Base-by-base conservation (phyloP, 2,113 vertebrate genomes). In the Tricholaema leucomelas region DNA sequence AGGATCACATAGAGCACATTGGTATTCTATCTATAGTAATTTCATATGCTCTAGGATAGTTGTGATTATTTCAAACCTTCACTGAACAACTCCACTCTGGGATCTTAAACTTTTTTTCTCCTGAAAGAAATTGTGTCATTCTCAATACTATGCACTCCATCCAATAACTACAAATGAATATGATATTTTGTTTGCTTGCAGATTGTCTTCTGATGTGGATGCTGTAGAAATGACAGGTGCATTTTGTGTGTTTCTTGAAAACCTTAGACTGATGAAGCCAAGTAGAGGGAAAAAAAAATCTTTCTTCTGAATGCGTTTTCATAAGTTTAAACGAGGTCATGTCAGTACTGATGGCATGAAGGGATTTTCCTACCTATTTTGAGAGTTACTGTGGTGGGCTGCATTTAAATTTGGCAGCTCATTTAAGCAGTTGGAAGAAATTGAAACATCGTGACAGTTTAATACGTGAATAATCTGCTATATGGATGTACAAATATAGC, bases 311-410 rank as follows among this genome's bases (percentile, higher is more conserved):
- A 23, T 85, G 50, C 55, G 58, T 93, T 94, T 92, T 89, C 38
- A 5, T 46, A 35, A 80, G 85, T 76, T 76, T 96, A 94, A 93
- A 87, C 0, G 1, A 91, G 72, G 64, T 60, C 50, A 2, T n/a
- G 60, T 93, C 42, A 91, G 60, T 55, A n/a, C 56, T 85, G 79
- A 63, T 89, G 90, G 95, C 85, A 92, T 3, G 90, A 87, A 66
- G 93, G 95, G 95, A 93, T 96, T 95, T 96, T 95, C 93, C 93
- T 94, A 80, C 94, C 94, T 95, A 96, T 94, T 95, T 95, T 93
- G 85, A 94, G 92, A 87, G 90, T 91, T 93, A 89, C 50, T 70
- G 31, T 94, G 52, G 67, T 94, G 85, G 87, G 85, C 72, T 87
- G 75, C 75, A 58, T 94, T 95, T 95, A 96, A 95, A 94, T 93